Evolutionary conservation across 2,888 invertebrate genomes (phyloP), one percentile per base, ranked within the genome.

Genomic region (Xanthia icteritia): DNA sequence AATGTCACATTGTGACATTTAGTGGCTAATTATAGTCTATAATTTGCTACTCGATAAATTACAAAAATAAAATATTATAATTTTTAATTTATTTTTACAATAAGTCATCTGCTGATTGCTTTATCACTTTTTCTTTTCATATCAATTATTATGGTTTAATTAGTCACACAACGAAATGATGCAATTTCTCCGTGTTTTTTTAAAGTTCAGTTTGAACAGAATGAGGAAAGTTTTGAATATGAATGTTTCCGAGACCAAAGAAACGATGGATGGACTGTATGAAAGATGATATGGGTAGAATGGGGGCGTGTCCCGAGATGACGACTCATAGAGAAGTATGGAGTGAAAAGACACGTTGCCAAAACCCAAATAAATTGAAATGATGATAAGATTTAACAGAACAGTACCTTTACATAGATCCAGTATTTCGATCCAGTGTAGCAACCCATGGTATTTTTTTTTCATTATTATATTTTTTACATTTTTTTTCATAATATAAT

Each of bases 71-170:
- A 45, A 66, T 56, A 36, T 73, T 58, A 11, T 23, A 31, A 27
- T 61, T 63, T 58, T 75, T 31, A 1, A 76, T 66, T 82, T 79
- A 73, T 70, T 82, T 79, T 67, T 23, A 39, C 68, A 75, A 61
- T 69, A 82, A 31, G 23, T 71, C 61, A 27, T 56, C 67, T n/a
- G 27, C 27, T 79, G 75, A 75, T 79, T 72, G 27, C 61, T 56
- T 69, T 79, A 82, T 82, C 82, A 36, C 13, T 65, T 39, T 79
- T 68, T 67, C 54, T 63, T 65, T 66, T 80, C 51, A 69, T 56
- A 69, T 69, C 39, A 79, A 69, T 79, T 79, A 74, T n/a, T 42
- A 45, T 31, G 15, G 48, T 20, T 31, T 76, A 70, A 70, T 81
- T 67, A 76, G 70, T 23, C 69, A 80, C n/a, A 60, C 48, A 64